Evolutionary conservation across 2,888 invertebrate genomes (phyloP).

Genomic region (Malthinus flaveolus): DNA sequence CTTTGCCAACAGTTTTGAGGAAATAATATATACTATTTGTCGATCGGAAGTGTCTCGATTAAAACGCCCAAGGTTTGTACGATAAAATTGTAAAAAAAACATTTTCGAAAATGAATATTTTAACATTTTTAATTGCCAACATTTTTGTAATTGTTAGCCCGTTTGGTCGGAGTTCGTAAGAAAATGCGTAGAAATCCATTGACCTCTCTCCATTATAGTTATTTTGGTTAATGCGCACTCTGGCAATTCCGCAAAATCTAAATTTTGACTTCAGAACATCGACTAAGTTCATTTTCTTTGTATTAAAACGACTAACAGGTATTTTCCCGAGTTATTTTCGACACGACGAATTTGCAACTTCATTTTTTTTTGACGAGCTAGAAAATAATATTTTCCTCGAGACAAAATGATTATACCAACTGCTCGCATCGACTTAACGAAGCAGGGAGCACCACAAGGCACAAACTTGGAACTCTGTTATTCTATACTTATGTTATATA

Average conservation of each 20-base stretch:
- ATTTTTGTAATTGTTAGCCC: neutral
- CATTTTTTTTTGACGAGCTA: too few relatives aligned
- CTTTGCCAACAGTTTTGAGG: slow-evolving; percentile 2
- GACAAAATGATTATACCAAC: too few relatives aligned
- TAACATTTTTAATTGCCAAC: neutral
- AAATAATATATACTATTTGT: neutral
- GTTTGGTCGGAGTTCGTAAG: neutral
- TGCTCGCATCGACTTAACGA: too few relatives aligned
- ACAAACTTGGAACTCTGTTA: too few relatives aligned
- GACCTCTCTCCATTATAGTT: slow-evolving; percentile 10
- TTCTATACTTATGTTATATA: too few relatives aligned
- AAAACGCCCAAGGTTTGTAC: slow-evolving; percentile 2
- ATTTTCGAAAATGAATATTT: neutral
- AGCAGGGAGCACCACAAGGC: too few relatives aligned
- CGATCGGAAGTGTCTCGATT: neutral
- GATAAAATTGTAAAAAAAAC: neutral
- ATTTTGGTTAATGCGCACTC: slow-evolving; percentile 7
- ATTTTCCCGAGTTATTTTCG: too few relatives aligned
- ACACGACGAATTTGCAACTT: too few relatives aligned
- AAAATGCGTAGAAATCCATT: slow-evolving; percentile 8
- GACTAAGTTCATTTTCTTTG: neutral
- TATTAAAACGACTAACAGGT: neutral
- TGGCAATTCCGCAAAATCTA: slow-evolving; percentile 18
- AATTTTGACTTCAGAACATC: slow-evolving; percentile 6
- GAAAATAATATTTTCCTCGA: too few relatives aligned